Conservation (phyloP, 2,797 vertebrate species). For the Coranthus polyacanthus region DNA sequence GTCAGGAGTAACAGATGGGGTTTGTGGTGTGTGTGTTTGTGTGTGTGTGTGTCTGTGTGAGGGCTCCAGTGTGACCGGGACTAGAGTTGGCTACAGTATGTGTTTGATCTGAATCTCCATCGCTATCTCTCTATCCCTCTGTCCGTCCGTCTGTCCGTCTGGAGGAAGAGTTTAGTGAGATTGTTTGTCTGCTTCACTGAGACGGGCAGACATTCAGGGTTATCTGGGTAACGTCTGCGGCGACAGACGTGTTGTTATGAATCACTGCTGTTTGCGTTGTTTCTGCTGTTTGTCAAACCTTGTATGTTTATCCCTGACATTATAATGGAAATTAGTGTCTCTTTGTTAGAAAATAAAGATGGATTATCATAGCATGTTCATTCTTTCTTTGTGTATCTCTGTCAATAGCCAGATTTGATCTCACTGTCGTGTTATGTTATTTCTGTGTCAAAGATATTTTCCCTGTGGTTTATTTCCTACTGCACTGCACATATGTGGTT, state of each 20-base stretch:
- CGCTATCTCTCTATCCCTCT: not conserved
- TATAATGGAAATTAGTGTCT: not conserved
- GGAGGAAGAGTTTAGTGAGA: conserved; percentile 13
- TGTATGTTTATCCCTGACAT: not conserved
- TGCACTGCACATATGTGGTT: conserved; percentile 33
- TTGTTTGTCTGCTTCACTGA: conserved; percentile 19
- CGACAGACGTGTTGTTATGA: not conserved
- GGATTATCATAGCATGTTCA: not conserved
- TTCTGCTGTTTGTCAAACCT: conserved; percentile 6
- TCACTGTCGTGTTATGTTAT: conserved; percentile 23
- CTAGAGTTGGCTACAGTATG: conserved; percentile 35
- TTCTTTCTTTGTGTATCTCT: conserved; percentile 16
- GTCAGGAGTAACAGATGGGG: conserved; percentile 74
- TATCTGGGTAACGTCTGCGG: conserved; percentile 1
- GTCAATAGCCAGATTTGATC: conserved; percentile 6
- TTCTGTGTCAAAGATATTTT: not conserved
- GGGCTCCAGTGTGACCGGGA: conserved; percentile 55
- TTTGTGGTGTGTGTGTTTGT: conserved; percentile 29
- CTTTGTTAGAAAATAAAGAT: not conserved
- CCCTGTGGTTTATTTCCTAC: conserved; percentile 15
- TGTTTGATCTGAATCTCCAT: conserved; percentile 48
- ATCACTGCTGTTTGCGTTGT: conserved; percentile 4
- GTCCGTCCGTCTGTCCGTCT: conserved; percentile 22
- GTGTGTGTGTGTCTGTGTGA: conserved; percentile 1
- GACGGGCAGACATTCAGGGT: not conserved